Percentiles rank a stretch among this genome's conserved stretches.
Evolutionary conservation across 2,888 invertebrate genomes (phyloP).

Genomic region (Invenusta paracnida): DNA sequence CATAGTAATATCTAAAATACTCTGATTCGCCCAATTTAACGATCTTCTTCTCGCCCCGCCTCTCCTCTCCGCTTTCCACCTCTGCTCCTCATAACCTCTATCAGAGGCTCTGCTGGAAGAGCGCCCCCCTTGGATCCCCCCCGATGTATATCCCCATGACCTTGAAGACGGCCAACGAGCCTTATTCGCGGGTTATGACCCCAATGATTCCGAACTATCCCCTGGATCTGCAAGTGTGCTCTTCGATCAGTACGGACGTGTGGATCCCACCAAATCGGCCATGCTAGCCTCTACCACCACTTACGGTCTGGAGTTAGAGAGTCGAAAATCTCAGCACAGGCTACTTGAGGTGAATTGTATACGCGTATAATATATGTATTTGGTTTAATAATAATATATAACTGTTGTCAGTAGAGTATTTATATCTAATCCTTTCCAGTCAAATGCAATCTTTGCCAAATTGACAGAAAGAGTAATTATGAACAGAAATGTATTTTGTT

Average conservation of each 20-base stretch:
- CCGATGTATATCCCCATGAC: slow-evolving; percentile 54
- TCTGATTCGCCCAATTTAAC: too few species aligned
- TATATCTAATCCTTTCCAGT: too few species aligned
- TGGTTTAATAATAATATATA: too few species aligned
- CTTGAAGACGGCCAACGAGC: slow-evolving; percentile 52
- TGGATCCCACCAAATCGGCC: slow-evolving; percentile 46
- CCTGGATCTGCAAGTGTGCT: slow-evolving; percentile 51
- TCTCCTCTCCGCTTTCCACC: too few species aligned
- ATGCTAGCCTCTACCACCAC: slow-evolving; percentile 47
- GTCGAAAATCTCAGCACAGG: slow-evolving; percentile 49
- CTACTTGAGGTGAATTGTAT: not conserved
- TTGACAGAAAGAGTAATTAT: too few species aligned
- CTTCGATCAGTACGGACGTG: slow-evolving; percentile 54
- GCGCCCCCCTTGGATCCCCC: slow-evolving; percentile 54
- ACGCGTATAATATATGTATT: too few species aligned
- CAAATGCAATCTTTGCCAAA: too few species aligned
- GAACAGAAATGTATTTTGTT: too few species aligned
- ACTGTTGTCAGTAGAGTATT: too few species aligned
- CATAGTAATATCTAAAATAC: too few species aligned
- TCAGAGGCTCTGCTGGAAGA: slow-evolving; percentile 13
- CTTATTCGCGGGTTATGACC: slow-evolving; percentile 51
- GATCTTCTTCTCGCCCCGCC: too few species aligned
- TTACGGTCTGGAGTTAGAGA: slow-evolving; percentile 49
- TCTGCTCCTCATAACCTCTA: too few species aligned
- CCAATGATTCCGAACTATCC: slow-evolving; percentile 54